A percentile compares a stretch with the other conserved stretches of the same genome.
These are phyloP conservation scores for Benthosema pterotum DNA, from an alignment of 2,797 vertebrate species.

Conservation along the genomic window DNA sequence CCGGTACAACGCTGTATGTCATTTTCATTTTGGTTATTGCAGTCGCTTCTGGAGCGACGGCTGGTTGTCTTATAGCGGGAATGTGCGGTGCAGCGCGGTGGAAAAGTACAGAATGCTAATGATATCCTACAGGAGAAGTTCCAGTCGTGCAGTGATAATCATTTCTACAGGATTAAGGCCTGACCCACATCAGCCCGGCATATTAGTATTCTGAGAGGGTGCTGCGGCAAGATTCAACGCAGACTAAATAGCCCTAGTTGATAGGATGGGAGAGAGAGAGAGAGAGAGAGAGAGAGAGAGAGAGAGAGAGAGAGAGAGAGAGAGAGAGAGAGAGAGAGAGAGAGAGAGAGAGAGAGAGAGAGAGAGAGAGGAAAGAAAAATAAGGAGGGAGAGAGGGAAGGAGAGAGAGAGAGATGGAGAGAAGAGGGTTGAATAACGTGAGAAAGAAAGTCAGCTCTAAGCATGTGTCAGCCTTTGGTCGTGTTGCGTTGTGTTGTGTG, in stretches of 20 bases:
- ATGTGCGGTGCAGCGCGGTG: constrained; percentile 49
- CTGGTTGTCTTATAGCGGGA: constrained; percentile 52
- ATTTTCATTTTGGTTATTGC: constrained; percentile 51
- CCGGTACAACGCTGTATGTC: constrained; percentile 23
- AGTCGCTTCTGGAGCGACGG: constrained; percentile 49
- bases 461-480: constrained; percentile 6
- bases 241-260: constrained; percentile 60
- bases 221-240: constrained; percentile 64
- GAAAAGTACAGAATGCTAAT: constrained; percentile 71
- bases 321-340: constrained; percentile 53
- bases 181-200: constrained; percentile 76
- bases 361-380: constrained; percentile 47
- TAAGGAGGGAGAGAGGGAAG: background rate
- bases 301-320: background rate
- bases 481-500: constrained; percentile 1
- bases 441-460: background rate
- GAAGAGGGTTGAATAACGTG: background rate
- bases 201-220: constrained; percentile 74
- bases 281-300: constrained; percentile 35
- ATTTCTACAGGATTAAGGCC: constrained; percentile 80
- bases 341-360: constrained; percentile 34
- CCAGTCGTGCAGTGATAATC: constrained; percentile 73
- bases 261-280: constrained; percentile 33
- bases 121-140: constrained; percentile 76
- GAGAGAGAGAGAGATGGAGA: constrained; percentile 11